Conservation (phyloP, 2,113 vertebrate species). For the Nothoprocta perdicaria region DNA sequence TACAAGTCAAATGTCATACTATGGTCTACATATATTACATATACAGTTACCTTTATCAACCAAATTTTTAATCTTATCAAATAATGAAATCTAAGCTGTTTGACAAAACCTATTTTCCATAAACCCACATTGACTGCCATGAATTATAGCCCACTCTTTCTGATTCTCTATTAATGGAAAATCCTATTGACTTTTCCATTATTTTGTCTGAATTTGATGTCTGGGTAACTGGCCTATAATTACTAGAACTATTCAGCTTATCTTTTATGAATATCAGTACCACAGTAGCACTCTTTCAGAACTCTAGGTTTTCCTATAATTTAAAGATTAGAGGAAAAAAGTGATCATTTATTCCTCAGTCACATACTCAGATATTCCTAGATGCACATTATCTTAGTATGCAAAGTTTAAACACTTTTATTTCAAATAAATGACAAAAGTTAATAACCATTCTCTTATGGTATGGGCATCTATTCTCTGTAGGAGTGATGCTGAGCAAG, state of each 20-base stretch:
- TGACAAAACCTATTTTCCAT: conserved; percentile 15
- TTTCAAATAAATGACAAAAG: background rate
- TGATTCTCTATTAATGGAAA: conserved; percentile 18
- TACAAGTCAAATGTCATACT: background rate
- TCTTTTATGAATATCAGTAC: background rate
- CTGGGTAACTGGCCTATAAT: background rate
- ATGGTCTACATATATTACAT: background rate
- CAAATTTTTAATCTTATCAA: conserved; percentile 31
- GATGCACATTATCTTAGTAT: background rate
- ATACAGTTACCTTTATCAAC: background rate
- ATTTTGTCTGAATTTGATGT: background rate
- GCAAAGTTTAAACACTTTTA: background rate
- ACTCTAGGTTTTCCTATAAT: background rate
- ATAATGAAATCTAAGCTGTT: conserved; percentile 48
- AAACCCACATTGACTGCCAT: background rate
- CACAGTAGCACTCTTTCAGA: background rate
- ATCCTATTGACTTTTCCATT: conserved; percentile 16
- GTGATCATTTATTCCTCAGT: fast-evolving
- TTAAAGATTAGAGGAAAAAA: background rate
- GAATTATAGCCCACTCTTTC: background rate
- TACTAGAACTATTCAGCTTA: background rate
- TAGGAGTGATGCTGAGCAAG: background rate
- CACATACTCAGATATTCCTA: background rate
- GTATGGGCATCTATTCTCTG: background rate
- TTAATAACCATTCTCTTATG: fast-evolving